Conservation (phyloP, 2,113 vertebrate species). For the Pygoscelis adeliae region DNA sequence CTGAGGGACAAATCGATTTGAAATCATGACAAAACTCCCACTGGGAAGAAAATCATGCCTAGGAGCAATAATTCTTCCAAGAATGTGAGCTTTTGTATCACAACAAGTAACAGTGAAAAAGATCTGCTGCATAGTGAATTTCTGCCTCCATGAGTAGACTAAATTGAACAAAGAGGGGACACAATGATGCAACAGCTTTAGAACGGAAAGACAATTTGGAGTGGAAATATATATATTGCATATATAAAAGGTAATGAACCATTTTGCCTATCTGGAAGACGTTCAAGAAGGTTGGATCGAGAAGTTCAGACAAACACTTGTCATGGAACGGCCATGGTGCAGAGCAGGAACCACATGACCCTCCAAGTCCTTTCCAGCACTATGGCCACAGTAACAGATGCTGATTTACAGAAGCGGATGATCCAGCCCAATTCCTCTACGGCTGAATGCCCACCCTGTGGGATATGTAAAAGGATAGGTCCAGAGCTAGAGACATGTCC, state of each 20-base stretch:
- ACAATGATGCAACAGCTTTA: neutral
- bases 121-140: neutral
- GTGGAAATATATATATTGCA: no score
- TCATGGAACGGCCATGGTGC: accelerated
- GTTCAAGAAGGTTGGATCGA: neutral
- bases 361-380: neutral
- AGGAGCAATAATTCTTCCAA: neutral
- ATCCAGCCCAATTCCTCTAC: neutral
- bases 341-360: neutral
- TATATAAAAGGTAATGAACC: accelerated
- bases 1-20: neutral
- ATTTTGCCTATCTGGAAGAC: accelerated
- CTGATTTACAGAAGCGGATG: neutral
- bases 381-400: accelerated
- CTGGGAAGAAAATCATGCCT: neutral
- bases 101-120: neutral
- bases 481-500: accelerated
- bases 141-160: neutral
- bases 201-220: neutral
- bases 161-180: neutral
- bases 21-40: neutral
- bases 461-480: neutral
- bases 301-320: neutral
- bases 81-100: accelerated
- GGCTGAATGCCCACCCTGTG: neutral